Base-by-base conservation (phyloP, 2,888 invertebrate species). In the Temnothorax unifasciatus region DNA sequence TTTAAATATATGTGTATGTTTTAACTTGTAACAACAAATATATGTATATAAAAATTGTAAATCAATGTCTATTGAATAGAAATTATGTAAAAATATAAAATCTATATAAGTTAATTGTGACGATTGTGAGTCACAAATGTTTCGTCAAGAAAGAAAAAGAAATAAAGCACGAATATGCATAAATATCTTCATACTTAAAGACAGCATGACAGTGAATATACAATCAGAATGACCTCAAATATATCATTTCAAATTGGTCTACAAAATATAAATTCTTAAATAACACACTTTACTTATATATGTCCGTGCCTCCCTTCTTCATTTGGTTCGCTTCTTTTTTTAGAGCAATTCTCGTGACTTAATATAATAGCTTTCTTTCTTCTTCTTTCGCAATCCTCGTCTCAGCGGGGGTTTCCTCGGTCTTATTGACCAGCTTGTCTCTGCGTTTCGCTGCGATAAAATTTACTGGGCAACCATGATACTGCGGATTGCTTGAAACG, bases 391-490 rank as follows among this genome's bases (percentile, higher is more conserved):
- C n/a, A 71, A 71, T 34, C 3, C n/a, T 52, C 29, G 34, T 71
- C 50, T 18, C 71, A 52, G 52, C 52, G 4, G 57, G 38, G 3
- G n/a, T 41, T 15, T 59, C 6, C 44, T 73, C 41, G 11, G 29
- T 18, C 25, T 47, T 68, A 47, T 50, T 47, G 47, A 25, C 18
- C 18, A 50, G 25, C 15, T 44, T 44, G 41, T 47, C 68, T 68
- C 25, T 44, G 9, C 52, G 15, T 69, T 50, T 52, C 13, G n/a
- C 11, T 69, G 4, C 15, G 4, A 71, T 38, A 18, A 15, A 54
- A 73, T 57, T 34, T 73, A 73, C 18, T 38, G 71, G 38, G 38
- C 25, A 73, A 57, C 54, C 21, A 11, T 47, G 38, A 50, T 29
- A 44, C 41, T 61, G 34, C 71, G 54, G 15, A 54, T 38, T 71